Percentiles rank a stretch among this genome's conserved stretches.
Conservation (phyloP, 1,140 invertebrate genomes). For the Lineus longissimus region DNA sequence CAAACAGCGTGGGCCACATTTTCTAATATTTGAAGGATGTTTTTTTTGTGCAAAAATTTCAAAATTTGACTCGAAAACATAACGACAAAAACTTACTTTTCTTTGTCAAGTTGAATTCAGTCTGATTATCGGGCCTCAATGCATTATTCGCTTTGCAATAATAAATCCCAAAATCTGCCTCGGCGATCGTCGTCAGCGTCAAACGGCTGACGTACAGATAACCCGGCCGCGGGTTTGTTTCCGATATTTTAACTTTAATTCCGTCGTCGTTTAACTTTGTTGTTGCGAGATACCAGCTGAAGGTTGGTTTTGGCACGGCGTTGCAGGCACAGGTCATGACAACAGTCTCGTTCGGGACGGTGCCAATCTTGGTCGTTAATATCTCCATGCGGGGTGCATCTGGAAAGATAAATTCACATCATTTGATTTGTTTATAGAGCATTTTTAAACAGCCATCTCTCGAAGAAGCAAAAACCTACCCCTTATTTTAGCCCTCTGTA, state of each 20-base stretch:
- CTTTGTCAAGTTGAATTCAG: constrained; percentile 12
- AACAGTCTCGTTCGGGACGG: constrained; percentile 15
- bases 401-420: no score
- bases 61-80: no score
- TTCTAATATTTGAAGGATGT: no score
- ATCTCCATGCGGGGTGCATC: background rate
- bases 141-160: constrained; percentile 27
- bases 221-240: background rate
- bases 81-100: constrained; percentile 28
- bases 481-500: no score
- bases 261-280: background rate
- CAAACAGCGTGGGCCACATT: no score
- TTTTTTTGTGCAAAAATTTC: no score
- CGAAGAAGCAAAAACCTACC: no score
- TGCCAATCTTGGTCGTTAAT: constrained; percentile 18
- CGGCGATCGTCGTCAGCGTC: constrained; percentile 7
- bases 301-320: constrained; percentile 26
- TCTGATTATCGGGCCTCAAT: constrained; percentile 20
- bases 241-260: constrained; percentile 2
- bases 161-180: constrained; percentile 27
- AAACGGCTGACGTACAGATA: constrained; percentile 17
- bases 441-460: no score
- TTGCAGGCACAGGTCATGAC: constrained; percentile 22
- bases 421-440: no score
- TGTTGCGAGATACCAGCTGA: constrained; percentile 23